Evolutionary conservation across 2,888 invertebrate species (phyloP).

Genomic region (Prosapia bicincta): DNA sequence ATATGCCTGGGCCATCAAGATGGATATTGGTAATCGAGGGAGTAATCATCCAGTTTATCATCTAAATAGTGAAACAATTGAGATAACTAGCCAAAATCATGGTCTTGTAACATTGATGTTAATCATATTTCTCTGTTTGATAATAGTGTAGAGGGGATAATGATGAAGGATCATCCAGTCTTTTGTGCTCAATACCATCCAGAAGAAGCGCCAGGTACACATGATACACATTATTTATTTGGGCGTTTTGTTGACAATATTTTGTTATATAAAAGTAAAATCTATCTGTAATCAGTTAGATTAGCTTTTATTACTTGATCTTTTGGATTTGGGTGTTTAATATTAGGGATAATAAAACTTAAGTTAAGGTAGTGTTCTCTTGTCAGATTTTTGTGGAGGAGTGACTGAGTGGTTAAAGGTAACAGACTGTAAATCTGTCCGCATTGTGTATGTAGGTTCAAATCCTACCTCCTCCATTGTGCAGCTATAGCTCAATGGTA

Average conservation of each 20-base stretch:
- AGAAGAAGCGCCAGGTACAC: slow-evolving; percentile 95
- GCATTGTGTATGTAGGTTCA: too few species aligned
- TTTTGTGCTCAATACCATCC: slow-evolving; percentile 98
- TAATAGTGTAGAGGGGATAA: slow-evolving; percentile 97
- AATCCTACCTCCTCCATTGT: too few species aligned
- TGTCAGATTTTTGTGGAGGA: too few species aligned
- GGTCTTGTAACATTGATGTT: slow-evolving; percentile 86
- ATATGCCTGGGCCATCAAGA: slow-evolving; percentile 99
- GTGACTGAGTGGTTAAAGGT: too few species aligned
- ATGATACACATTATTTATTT: slow-evolving; percentile 92
- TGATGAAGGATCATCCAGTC: slow-evolving; percentile 77
- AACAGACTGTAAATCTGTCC: too few species aligned
- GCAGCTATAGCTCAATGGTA: too few species aligned
- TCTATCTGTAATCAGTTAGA: too few species aligned
- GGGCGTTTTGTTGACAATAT: slow-evolving; percentile 82
- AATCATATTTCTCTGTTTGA: slow-evolving; percentile 93
- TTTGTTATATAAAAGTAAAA: too few species aligned
- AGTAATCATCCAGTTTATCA: slow-evolving; percentile 97
- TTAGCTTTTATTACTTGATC: too few species aligned
- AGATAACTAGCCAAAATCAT: slow-evolving; percentile 98
- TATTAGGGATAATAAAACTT: too few species aligned
- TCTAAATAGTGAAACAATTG: slow-evolving; percentile 80
- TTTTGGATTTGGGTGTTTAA: too few species aligned
- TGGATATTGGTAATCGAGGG: slow-evolving; percentile 96
- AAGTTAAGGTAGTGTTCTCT: too few species aligned